phyloP scores from a whole-genome alignment of 2,888 invertebrate genomes.

The Scaptodrosophila latifasciaeformis region DNA sequence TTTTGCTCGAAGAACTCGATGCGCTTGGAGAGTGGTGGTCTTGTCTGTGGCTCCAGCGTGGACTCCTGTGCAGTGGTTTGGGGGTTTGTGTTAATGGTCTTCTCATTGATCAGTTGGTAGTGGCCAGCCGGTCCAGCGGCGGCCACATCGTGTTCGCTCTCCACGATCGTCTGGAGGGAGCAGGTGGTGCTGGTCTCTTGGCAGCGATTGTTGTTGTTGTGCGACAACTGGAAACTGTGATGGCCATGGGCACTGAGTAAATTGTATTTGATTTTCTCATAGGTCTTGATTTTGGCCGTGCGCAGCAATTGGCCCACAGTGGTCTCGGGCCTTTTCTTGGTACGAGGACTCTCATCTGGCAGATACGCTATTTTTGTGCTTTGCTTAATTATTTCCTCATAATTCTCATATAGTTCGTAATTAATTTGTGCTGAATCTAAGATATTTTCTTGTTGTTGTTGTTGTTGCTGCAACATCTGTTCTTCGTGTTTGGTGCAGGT shows the following conservation, averaged over 20 bases:
- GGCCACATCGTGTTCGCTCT: conserved; percentile 69
- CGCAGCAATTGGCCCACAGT: conserved; percentile 69
- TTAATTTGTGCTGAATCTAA: no score
- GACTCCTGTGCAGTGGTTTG: conserved; percentile 28
- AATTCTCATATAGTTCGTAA: no score
- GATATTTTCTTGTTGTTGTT: conserved; percentile 35
- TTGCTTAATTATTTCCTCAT: no score
- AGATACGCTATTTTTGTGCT: no score
- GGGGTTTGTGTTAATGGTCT: conserved; percentile 40
- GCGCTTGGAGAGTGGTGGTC: conserved; percentile 62
- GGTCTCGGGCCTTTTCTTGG: conserved; percentile 34
- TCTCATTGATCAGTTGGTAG: conserved; percentile 71
- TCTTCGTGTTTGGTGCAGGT: conserved; percentile 73
- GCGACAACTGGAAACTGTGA: conserved; percentile 54
- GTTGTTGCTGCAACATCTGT: conserved; percentile 66
- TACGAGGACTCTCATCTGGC: no score
- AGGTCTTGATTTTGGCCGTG: conserved; percentile 71
- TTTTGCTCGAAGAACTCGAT: conserved; percentile 73
- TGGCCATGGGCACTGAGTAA: conserved; percentile 61
- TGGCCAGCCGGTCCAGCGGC: conserved; percentile 64
- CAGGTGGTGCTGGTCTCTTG: conserved; percentile 42
- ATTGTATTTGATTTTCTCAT: conserved; percentile 72
- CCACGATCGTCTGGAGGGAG: conserved; percentile 70
- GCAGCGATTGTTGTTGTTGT: conserved; percentile 26
- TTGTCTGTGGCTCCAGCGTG: conserved; percentile 12